Percentiles rank a stretch among this genome's conserved stretches.
Conservation (phyloP, 1,140 invertebrate genomes). For the Apis florea region DNA sequence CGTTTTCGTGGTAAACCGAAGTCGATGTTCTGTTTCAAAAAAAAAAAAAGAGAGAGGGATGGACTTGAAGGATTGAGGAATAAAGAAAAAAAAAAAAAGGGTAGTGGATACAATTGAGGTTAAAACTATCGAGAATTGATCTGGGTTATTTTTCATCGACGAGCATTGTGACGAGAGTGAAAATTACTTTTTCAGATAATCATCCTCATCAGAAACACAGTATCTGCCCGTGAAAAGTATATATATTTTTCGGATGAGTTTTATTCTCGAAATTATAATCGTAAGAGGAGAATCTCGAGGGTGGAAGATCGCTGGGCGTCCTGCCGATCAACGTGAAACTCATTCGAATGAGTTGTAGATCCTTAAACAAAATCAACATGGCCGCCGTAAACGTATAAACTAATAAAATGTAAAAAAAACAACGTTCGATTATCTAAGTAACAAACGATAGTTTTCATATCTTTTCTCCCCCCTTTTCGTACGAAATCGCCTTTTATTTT, state of each 20-base stretch:
- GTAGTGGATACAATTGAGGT: too few species aligned
- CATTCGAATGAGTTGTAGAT: slow-evolving; percentile 71
- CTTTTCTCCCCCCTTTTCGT: slow-evolving; percentile 47
- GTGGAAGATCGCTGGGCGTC: slow-evolving; percentile 49
- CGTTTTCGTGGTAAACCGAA: neutral
- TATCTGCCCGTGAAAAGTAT: too few species aligned
- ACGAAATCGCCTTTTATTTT: slow-evolving; percentile 61
- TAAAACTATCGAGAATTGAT: too few species aligned
- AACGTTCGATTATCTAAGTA: slow-evolving; percentile 80
- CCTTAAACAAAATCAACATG: slow-evolving; percentile 79
- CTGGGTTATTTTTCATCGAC: too few species aligned
- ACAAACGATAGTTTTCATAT: slow-evolving; percentile 79
- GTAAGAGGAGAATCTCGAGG: neutral
- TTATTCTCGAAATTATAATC: neutral
- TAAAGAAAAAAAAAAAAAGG: too few species aligned
- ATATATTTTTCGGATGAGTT: neutral
- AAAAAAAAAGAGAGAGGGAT: too few species aligned
- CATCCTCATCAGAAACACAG: too few species aligned
- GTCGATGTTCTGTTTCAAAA: too few species aligned
- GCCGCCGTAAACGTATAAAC: slow-evolving; percentile 79
- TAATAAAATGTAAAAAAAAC: slow-evolving; percentile 81
- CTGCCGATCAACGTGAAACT: slow-evolving; percentile 66
- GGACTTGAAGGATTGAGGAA: too few species aligned
- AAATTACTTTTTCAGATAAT: too few species aligned
- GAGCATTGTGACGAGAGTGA: too few species aligned